These are phyloP conservation scores for Deilephila porcellus DNA, from an alignment of 2,888 invertebrate genomes.

Conservation along the genomic window DNA sequence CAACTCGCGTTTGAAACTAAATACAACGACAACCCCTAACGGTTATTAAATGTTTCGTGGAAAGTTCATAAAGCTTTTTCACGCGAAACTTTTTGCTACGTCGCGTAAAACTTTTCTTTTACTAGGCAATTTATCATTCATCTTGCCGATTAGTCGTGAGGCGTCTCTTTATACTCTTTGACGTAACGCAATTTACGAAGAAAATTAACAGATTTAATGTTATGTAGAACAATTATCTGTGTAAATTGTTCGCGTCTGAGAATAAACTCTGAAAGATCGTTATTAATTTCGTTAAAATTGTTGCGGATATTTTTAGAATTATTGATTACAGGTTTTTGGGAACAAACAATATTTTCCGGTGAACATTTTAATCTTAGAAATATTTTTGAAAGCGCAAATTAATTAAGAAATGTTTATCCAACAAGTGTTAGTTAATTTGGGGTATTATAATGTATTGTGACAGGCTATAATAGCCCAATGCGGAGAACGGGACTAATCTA, in stretches of 20 bases:
- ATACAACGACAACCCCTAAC: neutral
- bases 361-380: too few relatives aligned
- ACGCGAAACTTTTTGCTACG: neutral
- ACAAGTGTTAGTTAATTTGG: too few relatives aligned
- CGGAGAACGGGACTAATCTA: too few relatives aligned
- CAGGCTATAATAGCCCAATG: too few relatives aligned
- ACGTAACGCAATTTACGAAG: neutral
- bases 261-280: neutral
- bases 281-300: neutral
- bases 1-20: neutral
- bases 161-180: neutral
- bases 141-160: neutral
- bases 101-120: neutral
- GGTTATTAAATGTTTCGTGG: neutral
- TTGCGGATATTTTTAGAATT: neutral
- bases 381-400: too few relatives aligned
- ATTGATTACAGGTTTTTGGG: neutral
- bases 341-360: too few relatives aligned
- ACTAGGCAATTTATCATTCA: slow-evolving; percentile 22
- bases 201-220: slow-evolving; percentile 6
- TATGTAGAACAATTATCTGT: neutral
- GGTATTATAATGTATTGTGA: too few relatives aligned
- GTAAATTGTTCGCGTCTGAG: neutral
- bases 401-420: too few relatives aligned
- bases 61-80: neutral